phyloP scores from a whole-genome alignment of 1,140 invertebrate genomes.

The Grapholita molesta region DNA sequence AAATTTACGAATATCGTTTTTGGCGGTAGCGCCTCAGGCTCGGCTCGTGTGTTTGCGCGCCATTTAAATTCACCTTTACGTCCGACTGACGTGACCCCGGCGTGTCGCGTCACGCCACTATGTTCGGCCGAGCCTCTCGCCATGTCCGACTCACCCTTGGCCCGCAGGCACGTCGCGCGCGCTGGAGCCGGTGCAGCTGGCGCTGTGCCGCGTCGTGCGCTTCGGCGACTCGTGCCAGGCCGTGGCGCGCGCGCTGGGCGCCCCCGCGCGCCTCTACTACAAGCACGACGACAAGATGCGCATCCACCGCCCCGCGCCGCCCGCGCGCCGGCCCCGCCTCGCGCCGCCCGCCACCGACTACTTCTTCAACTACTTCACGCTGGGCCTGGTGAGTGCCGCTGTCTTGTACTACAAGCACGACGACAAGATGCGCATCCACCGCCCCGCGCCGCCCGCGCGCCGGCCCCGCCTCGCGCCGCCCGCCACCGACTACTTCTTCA shows the following conservation, averaged over 20 bases:
- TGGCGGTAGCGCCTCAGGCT: no score
- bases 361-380: conserved; percentile 98
- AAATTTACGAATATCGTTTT: no score
- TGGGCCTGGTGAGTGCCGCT: conserved; percentile 88
- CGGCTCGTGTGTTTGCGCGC: no score
- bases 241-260: conserved; percentile 86
- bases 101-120: no score
- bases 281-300: conserved; percentile 99
- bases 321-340: conserved; percentile 79
- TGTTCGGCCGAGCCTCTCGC: no score
- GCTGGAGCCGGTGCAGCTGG: conserved; percentile 68
- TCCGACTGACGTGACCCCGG: no score
- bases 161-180: conserved; percentile 63
- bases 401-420: conserved; percentile 96
- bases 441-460: conserved; percentile 87
- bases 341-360: conserved; percentile 89
- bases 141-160: not conserved
- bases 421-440: conserved; percentile 99
- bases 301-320: conserved; percentile 93
- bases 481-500: conserved; percentile 96
- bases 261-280: conserved; percentile 91
- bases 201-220: conserved; percentile 82
- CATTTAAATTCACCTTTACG: no score
- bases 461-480: conserved; percentile 77
- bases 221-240: conserved; percentile 93